Base-by-base conservation (phyloP, 2,797 vertebrate species). In the Synaphobranchus kaupii region DNA sequence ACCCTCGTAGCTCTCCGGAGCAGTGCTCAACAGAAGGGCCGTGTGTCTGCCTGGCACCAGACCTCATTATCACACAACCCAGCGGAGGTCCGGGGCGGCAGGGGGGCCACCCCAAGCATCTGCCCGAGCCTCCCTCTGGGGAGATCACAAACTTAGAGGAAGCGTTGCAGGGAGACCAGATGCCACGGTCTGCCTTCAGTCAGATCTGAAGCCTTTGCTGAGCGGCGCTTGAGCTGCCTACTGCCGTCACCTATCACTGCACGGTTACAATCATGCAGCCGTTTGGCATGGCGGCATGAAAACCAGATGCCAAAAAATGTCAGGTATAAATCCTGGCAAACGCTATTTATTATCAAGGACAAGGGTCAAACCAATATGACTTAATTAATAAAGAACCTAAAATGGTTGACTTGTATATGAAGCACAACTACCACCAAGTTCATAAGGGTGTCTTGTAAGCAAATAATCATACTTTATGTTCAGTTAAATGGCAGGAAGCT, bases 21-120 rank as follows among this genome's bases (percentile, higher is more conserved):
- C 25, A 28, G 58, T 31, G 25, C 48, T 39, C 66, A 48, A 90
- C 92, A 93, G 93, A 94, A 91, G 63, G 91, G 89, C 91, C 93
- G 89, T 90, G 92, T 91, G 92, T 91, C 90, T 91, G 88, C 87
- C 89, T 90, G 73, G 92, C 92, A 92, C 91, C 92, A 91, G 84
- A 78, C 92, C 92, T 95, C 93, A 95, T 95, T 95, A 95, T 94
- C 92, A 81, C 92, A 92, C 90, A 94, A 90, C 89, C 90, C 87
- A 86, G 22, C 85, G 89, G 91, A 93, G 93, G 92, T 86, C 92
- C 90, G 50, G 52, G 89, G 90, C 91, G 28, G 28, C 81, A 85
- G 89, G 6, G 6, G 78, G 82, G 48, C 28, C 48, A 25, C 28
- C 66, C n/a, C 66, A 28, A 28, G 68, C 87, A 87, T 73, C 87